Percentiles rank a stretch among this genome's conserved stretches.
Conservation (phyloP, 2,113 vertebrate genomes). For the Sceloporus tristichus region DNA sequence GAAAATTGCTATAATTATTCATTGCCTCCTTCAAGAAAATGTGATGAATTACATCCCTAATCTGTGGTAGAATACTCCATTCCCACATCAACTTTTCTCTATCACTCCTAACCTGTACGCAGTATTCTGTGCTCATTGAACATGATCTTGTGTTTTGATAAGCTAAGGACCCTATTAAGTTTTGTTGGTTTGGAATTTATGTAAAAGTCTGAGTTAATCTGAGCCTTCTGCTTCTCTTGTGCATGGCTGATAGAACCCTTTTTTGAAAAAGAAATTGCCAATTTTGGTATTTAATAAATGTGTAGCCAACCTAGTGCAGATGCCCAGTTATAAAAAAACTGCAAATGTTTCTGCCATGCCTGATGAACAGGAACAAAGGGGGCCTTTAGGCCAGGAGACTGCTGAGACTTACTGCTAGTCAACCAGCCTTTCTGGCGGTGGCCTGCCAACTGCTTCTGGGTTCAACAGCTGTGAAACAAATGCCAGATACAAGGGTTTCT, state of each 20-base stretch:
- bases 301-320: neutral
- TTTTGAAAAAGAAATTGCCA: neutral
- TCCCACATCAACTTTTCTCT: neutral
- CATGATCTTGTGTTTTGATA: neutral
- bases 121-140: neutral
- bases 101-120: neutral
- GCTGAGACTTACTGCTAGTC: neutral
- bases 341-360: neutral
- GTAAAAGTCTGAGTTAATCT: neutral
- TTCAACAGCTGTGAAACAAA: neutral
- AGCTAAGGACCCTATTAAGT: neutral
- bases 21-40: too few relatives aligned
- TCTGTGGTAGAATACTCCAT: neutral
- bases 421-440: neutral
- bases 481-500: neutral
- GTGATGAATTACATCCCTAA: neutral
- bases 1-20: too few relatives aligned
- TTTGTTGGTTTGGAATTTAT: neutral
- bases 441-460: neutral
- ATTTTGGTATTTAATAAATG: neutral
- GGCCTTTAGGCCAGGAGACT: neutral
- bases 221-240: neutral
- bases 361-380: neutral
- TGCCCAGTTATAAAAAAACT: neutral
- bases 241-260: neutral